phyloP scores from a whole-genome alignment of 1,140 invertebrate species.

The Pachypeltis micranthus region DNA sequence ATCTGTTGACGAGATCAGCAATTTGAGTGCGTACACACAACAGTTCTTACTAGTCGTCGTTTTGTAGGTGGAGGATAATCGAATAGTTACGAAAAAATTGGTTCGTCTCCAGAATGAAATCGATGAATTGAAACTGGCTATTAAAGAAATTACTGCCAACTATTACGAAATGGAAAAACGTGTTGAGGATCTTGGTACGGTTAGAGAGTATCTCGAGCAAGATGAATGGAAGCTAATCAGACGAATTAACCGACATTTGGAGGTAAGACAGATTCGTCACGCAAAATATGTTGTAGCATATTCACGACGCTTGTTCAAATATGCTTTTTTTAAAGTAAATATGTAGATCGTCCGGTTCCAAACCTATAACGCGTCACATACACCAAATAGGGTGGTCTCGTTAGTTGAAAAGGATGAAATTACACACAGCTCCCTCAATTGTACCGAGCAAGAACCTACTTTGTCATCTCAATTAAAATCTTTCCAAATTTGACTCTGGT shows the following conservation, averaged over 20 bases:
- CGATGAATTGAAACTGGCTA: neutral
- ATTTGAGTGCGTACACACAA: neutral
- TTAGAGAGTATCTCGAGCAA: neutral
- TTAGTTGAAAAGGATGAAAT: no score
- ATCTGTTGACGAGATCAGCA: neutral
- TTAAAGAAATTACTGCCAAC: neutral
- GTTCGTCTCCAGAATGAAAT: neutral
- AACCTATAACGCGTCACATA: no score
- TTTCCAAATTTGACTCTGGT: no score
- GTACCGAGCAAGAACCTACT: no score
- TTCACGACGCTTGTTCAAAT: no score
- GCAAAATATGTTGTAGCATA: no score
- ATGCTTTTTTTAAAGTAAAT: no score
- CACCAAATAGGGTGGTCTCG: no score
- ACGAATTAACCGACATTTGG: neutral
- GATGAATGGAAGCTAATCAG: neutral
- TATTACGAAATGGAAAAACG: neutral
- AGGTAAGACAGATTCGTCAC: neutral
- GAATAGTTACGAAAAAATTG: neutral
- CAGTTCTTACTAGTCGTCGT: neutral
- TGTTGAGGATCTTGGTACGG: neutral
- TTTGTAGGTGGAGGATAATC: neutral
- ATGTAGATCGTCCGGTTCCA: no score
- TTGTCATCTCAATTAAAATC: no score
- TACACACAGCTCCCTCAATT: no score